Evolutionary conservation across 2,797 vertebrate genomes (phyloP).

Genomic region (Alfaro cultratus): DNA sequence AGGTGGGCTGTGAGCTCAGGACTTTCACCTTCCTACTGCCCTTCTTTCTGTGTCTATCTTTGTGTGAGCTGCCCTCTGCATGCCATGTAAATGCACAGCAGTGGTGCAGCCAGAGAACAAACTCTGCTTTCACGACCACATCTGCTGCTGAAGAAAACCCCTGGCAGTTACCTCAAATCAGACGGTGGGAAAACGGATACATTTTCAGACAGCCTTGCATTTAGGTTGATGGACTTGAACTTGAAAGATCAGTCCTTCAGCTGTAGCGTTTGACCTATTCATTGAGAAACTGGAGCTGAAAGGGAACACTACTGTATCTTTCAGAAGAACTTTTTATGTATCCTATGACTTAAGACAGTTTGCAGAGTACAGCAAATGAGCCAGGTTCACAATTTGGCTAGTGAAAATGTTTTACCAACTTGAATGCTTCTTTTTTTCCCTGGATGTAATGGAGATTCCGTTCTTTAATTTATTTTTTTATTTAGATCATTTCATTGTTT

Average conservation of each 20-base stretch:
- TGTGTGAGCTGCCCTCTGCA: conserved; percentile 43
- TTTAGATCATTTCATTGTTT: conserved; percentile 11
- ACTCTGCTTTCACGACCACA: conserved; percentile 53
- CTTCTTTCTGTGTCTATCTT: conserved; percentile 25
- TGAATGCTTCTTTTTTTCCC: background rate
- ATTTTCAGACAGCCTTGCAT: conserved; percentile 49
- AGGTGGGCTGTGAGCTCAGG: conserved; percentile 39
- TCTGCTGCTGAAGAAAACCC: conserved; percentile 42
- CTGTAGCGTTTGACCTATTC: conserved; percentile 31
- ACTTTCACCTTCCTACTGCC: conserved; percentile 43
- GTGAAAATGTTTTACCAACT: background rate
- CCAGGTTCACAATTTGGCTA: background rate
- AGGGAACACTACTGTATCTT: conserved; percentile 29
- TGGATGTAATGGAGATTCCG: background rate
- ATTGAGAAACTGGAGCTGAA: conserved; percentile 27
- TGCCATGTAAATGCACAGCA: conserved; percentile 41
- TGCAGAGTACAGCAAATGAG: conserved; percentile 15
- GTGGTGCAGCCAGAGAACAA: conserved; percentile 52
- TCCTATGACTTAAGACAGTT: conserved; percentile 12
- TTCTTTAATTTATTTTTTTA: background rate
- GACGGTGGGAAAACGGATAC: conserved; percentile 12
- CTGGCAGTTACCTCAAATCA: conserved; percentile 41
- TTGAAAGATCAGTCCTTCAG: conserved; percentile 46
- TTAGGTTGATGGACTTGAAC: conserved; percentile 35
- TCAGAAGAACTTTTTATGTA: background rate